A percentile compares a stretch with the other conserved stretches of the same genome.
Evolutionary conservation across 1,140 invertebrate species (phyloP).

Genomic region (Tetragonula clypearis): DNA sequence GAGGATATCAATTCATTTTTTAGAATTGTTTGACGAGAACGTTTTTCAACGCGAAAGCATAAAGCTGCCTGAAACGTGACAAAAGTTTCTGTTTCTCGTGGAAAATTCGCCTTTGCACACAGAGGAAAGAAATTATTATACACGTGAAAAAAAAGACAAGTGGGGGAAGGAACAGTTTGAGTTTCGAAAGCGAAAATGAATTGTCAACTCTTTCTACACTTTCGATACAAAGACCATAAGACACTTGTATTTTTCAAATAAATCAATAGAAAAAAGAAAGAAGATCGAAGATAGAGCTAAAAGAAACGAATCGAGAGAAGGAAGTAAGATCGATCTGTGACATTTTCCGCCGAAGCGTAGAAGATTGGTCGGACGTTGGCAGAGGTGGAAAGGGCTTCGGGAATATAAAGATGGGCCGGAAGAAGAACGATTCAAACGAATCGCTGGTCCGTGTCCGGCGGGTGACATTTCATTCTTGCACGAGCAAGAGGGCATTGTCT

Average conservation of each 20-base stretch:
- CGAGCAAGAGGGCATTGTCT: constrained; percentile 68
- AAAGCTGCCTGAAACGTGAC: too few species aligned
- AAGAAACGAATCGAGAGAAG: neutral
- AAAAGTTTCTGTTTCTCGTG: too few species aligned
- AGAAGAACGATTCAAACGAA: constrained; percentile 70
- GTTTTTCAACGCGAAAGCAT: too few species aligned
- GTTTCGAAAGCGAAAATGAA: too few species aligned
- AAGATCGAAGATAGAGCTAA: neutral
- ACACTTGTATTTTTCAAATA: neutral
- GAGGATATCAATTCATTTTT: too few species aligned
- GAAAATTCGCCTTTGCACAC: too few species aligned
- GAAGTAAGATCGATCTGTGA: neutral
- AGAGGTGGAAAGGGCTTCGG: constrained; percentile 45
- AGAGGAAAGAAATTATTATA: too few species aligned
- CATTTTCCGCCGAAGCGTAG: constrained; percentile 47
- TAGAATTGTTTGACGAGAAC: too few species aligned
- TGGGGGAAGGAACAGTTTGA: too few species aligned
- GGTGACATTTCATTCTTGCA: constrained; percentile 76
- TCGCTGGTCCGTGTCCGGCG: constrained; percentile 69
- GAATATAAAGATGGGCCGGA: constrained; percentile 65
- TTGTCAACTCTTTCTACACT: too few species aligned
- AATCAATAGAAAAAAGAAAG: neutral
- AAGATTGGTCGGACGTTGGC: constrained; percentile 33
- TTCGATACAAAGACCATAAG: neutral
- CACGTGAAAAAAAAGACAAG: too few species aligned